These are phyloP conservation scores for Cepphus grylle DNA, from an alignment of 2,113 vertebrate genomes.

Conservation along the genomic window DNA sequence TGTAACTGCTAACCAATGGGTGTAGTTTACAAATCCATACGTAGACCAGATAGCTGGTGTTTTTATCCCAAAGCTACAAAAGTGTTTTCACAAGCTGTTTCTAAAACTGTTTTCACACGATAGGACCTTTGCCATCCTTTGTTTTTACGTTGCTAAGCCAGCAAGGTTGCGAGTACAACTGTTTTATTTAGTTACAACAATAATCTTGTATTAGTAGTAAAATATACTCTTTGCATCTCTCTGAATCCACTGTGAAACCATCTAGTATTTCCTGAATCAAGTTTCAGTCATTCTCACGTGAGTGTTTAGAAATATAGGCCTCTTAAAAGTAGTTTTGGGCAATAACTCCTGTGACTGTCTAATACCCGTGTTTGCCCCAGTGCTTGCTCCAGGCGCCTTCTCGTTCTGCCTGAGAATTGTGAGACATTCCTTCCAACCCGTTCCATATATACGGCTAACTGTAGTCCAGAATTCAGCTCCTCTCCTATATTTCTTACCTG, in stretches of 20 bases:
- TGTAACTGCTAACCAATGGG: background rate
- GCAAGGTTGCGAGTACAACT: background rate
- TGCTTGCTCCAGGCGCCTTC: background rate
- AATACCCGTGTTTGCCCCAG: background rate
- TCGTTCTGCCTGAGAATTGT: background rate
- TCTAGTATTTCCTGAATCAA: background rate
- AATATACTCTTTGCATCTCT: background rate
- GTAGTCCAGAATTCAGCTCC: background rate
- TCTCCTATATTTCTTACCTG: background rate
- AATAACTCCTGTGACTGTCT: background rate
- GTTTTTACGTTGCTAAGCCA: background rate
- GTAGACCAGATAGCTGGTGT: background rate
- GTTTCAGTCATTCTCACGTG: background rate
- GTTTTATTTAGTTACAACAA: background rate
- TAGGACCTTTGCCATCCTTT: background rate
- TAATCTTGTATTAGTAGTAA: background rate
- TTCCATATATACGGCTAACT: background rate
- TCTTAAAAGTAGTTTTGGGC: background rate
- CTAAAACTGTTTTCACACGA: background rate
- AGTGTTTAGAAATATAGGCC: background rate
- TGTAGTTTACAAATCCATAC: background rate
- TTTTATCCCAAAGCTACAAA: background rate
- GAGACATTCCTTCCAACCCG: background rate
- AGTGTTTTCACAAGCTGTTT: background rate
- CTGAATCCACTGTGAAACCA: background rate